These are phyloP conservation scores for Xenopus petersii DNA, from an alignment of 2,797 vertebrate species.

Conservation along the genomic window DNA sequence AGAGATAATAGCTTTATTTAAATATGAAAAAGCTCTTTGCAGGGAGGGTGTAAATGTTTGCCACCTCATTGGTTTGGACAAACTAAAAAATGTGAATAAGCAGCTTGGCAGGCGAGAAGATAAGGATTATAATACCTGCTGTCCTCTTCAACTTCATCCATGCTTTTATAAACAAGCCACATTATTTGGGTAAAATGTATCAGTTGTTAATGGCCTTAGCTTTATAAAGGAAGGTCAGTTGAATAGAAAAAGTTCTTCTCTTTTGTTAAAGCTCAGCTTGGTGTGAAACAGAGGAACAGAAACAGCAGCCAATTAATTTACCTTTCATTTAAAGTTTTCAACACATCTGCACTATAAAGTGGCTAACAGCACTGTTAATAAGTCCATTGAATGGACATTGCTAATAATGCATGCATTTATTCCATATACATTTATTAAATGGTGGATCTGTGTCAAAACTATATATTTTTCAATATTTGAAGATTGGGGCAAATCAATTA, in stretches of 20 bases:
- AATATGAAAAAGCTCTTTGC: constrained; percentile 59
- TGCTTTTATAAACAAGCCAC: constrained; percentile 14
- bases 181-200: constrained; percentile 8
- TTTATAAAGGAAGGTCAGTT: constrained; percentile 42
- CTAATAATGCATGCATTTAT: not conserved
- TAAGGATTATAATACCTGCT: constrained; percentile 36
- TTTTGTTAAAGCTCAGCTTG: not conserved
- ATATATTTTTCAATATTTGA: not conserved
- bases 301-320: constrained; percentile 12
- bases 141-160: not conserved
- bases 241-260: constrained; percentile 18
- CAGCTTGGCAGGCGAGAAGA: constrained; percentile 20
- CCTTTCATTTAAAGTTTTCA: constrained; percentile 7
- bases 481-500: no score
- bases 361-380: not conserved
- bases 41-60: constrained; percentile 54
- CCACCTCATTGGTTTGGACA: constrained; percentile 57
- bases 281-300: not conserved
- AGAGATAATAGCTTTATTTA: constrained; percentile 66
- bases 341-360: constrained; percentile 17
- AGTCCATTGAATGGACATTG: not conserved
- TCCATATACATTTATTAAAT: not conserved
- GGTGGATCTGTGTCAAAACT: not conserved
- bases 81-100: constrained; percentile 45
- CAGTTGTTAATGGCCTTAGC: not conserved